phyloP scores from a whole-genome alignment of 1,140 invertebrate species.

The Trypoxylus dichotomus region DNA sequence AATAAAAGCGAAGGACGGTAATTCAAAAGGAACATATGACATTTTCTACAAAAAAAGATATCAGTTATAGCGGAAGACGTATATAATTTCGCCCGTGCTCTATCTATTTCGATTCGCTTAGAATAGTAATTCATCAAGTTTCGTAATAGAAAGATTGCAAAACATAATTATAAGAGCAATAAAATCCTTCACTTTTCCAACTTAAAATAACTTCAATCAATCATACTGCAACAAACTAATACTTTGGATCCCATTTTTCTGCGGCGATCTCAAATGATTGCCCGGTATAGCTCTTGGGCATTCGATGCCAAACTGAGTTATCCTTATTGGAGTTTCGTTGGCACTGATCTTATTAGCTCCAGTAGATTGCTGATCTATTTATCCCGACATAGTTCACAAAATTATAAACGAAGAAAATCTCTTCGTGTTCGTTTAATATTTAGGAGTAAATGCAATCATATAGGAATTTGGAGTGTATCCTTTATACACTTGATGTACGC shows the following conservation, averaged over 20 bases:
- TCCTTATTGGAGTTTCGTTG: slow-evolving; percentile 46
- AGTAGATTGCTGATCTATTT: slow-evolving; percentile 47
- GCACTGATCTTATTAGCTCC: slow-evolving; percentile 45
- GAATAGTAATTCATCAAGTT: slow-evolving; percentile 1
- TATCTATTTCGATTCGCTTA: not conserved
- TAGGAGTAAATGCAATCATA: not conserved
- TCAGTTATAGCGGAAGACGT: not conserved
- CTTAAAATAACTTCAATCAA: slow-evolving; percentile 21
- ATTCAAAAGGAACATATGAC: too few species aligned
- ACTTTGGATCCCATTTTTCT: slow-evolving; percentile 21
- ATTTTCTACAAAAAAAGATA: not conserved
- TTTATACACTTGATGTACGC: too few species aligned
- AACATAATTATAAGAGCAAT: slow-evolving; percentile 9
- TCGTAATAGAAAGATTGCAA: not conserved
- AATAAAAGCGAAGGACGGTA: too few species aligned
- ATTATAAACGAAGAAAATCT: slow-evolving; percentile 16
- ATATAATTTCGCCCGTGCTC: not conserved
- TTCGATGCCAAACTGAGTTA: slow-evolving; percentile 45
- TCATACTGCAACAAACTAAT: slow-evolving; percentile 13
- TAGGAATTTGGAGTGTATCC: too few species aligned
- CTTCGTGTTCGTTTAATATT: not conserved
- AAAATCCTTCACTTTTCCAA: slow-evolving; percentile 16
- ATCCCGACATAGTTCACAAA: slow-evolving; percentile 31
- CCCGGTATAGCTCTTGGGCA: slow-evolving; percentile 39
- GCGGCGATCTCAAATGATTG: slow-evolving; percentile 33